Base-by-base conservation (phyloP, 2,797 vertebrate species). In the Propithecus perrieri region DNA sequence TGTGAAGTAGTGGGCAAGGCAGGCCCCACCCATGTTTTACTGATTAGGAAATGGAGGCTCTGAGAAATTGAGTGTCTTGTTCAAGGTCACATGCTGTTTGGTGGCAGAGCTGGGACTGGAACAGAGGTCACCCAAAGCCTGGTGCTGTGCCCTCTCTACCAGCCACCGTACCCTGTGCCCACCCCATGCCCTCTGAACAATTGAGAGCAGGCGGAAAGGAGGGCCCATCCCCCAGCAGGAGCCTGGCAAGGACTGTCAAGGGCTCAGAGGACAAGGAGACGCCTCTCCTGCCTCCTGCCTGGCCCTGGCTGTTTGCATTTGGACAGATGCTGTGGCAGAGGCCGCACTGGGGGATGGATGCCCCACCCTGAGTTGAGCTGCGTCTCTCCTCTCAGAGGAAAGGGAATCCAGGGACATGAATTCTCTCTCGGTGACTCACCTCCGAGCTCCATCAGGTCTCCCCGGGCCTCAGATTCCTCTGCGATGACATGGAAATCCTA, bases 371-470 rank as follows among this genome's bases (percentile, higher is more conserved):
- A 74, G 41, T 7, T 61, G n/a, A 74, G 41, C 4, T 67, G 46
- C n/a, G 14, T 30, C 33, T 91, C 57, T 80, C 89, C 38, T 80
- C 75, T 46, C 55, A 95, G 67, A 53, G 17, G 48, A 92, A 28
- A 94, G 61, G 53, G 72, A 91, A 53, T 79, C 48, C 4, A 0
- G 74, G 46, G 72, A 69, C 28, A 43, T 65, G 30, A 69, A 80
- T 85, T 91, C n/a, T 94, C 48, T 76, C 78, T 87, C 11, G 0
- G 50, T 85, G 89, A 96, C 93, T 96, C 94, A 93, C 92, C 81
- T 95, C 53, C 4, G 15, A 96, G 35, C 28, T 50, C 33, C 80
- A 35, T 86, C 97, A 91, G 86, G 85, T 90, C 74, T 65, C 85
- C 80, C 14, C 3, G 9, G 86, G 85, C 83, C 46, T 89, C 28